Percentiles rank a stretch among this genome's conserved stretches.
phyloP scores from a whole-genome alignment of 1,140 invertebrate species.

The Mesaphorura yosii region DNA sequence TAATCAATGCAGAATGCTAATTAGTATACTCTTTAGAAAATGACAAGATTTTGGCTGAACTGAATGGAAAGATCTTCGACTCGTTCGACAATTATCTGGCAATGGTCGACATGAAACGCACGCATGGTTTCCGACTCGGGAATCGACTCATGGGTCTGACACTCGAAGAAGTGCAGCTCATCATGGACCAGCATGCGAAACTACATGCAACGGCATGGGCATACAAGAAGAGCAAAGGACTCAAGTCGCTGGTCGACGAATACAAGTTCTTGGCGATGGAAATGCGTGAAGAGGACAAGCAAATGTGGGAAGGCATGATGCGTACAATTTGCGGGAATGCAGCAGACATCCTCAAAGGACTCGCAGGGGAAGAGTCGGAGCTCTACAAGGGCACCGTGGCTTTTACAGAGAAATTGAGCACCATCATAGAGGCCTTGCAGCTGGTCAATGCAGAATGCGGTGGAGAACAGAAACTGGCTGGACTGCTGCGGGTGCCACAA shows the following conservation, averaged over 20 bases:
- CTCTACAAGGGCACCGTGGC: not conserved
- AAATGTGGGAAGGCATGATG: not conserved
- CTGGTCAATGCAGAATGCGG: not conserved
- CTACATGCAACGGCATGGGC: constrained; percentile 58
- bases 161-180: constrained; percentile 38
- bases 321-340: not conserved
- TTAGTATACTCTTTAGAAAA: not conserved
- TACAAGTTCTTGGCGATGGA: constrained; percentile 1
- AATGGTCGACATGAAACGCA: constrained; percentile 42
- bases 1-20: not conserved
- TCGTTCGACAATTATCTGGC: constrained; percentile 31
- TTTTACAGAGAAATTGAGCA: not conserved
- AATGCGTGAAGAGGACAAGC: not conserved
- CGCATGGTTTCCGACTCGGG: constrained; percentile 42
- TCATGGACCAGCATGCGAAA: constrained; percentile 49
- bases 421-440: not conserved
- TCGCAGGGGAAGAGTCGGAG: not conserved
- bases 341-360: not conserved
- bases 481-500: not conserved
- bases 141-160: constrained; percentile 43
- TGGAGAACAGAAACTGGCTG: not conserved
- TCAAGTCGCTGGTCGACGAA: not conserved
- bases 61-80: not conserved
- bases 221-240: constrained; percentile 49
- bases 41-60: not conserved